Conservation (phyloP, 2,888 invertebrate genomes). For the Dilophus febrilis region DNA sequence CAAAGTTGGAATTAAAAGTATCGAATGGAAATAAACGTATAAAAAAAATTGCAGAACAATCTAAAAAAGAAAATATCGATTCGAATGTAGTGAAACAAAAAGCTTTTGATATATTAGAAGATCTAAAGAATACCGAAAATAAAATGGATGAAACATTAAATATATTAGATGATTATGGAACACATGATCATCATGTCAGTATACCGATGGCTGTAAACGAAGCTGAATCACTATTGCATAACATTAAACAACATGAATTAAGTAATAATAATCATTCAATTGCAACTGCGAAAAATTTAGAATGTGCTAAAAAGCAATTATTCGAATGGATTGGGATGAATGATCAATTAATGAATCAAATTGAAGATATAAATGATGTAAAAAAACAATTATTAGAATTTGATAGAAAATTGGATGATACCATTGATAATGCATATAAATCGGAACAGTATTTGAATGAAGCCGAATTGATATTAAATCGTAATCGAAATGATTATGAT, state of each 20-base stretch:
- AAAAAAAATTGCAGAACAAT: constrained; percentile 3
- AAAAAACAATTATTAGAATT: constrained; percentile 15
- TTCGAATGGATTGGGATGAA: constrained; percentile 23
- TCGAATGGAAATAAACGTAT: constrained; percentile 3
- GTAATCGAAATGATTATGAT: not conserved
- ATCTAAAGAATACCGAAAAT: constrained; percentile 2
- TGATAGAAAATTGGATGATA: constrained; percentile 12
- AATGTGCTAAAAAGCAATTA: constrained; percentile 22
- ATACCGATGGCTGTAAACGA: constrained; percentile 34
- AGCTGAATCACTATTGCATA: constrained; percentile 31
- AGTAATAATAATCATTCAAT: no score
- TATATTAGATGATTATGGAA: constrained; percentile 30
- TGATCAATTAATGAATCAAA: constrained; percentile 16
- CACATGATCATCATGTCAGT: constrained; percentile 35
- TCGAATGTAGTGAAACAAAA: constrained; percentile 5
- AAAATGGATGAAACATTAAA: constrained; percentile 20
- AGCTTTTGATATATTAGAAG: constrained; percentile 2
- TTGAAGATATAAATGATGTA: constrained; percentile 11
- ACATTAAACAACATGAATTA: constrained; percentile 24
- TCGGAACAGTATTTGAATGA: not conserved
- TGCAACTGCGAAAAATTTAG: constrained; percentile 11
- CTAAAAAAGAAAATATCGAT: constrained; percentile 3
- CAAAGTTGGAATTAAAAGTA: constrained; percentile 6
- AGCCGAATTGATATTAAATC: not conserved
- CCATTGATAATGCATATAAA: constrained; percentile 4